Base-by-base conservation (phyloP, 1,140 invertebrate genomes). In the Aphelinus certus region DNA sequence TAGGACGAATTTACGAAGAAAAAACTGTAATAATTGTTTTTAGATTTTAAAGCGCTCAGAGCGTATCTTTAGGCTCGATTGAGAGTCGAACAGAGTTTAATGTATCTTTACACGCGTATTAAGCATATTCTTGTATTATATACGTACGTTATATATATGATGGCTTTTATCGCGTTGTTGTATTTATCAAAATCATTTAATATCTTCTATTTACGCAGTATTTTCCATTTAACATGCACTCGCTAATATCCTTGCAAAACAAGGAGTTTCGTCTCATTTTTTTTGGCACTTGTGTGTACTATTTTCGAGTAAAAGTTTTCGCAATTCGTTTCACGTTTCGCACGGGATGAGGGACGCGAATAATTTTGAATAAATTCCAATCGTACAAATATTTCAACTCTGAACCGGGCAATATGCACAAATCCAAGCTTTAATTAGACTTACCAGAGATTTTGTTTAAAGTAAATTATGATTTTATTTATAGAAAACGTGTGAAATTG, bases 1-100 rank as follows among this genome's bases (percentile, higher is more conserved):
- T 26, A 26, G 26, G 26, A 26, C 26, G 26, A 26, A 26, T 26
- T 26, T 26, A 26, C 26, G 26, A 26, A 26, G 26, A 26, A 26
- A 26, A 26, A 26, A 26, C 26, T 26, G 4, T 53, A 4, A 53
- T 53, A 6, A 53, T 53, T 53, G 51, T 53, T 53, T 53, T 53
- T 53, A 53, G 26, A 26, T 26, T 26, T 26, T 26, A 26, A 26
- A 26, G 26, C 26, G 26, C 26, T 26, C 26, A 26, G 26, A 26
- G 26, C 26, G 26, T 26, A 26, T 26, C 26, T 70, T 76, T 67
- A 53, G 45, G 75, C 77, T 77, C 76, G 76, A 78, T 80, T 71
- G 6, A 45, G 43, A 77, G 77, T 77, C 76, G 76, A 79, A 74
- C 51, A 79, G 69, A 80, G 66, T 79, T 78, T 81, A 77, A 77